A percentile compares a stretch with the other conserved stretches of the same genome.
These are phyloP conservation scores for Geophilus truncorum DNA, from an alignment of 2,888 invertebrate genomes.

Conservation along the genomic window DNA sequence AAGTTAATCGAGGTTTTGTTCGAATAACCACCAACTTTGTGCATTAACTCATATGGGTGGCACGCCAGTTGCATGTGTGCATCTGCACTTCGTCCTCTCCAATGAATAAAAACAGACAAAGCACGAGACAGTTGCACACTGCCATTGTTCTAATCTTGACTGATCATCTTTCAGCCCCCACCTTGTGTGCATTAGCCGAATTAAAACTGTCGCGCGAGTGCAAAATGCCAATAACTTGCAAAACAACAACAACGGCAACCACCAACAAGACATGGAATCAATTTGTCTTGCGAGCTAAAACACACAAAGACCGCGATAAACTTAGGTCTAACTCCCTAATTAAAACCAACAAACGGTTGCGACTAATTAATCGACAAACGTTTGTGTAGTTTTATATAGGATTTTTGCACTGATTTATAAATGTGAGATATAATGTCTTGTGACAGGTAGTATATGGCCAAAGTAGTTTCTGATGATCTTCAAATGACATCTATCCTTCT, in stretches of 20 bases:
- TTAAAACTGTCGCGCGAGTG: not conserved
- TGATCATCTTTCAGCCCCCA: not conserved
- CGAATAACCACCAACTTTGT: not conserved
- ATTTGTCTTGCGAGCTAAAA: not conserved
- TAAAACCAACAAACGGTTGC: not conserved
- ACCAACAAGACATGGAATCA: not conserved
- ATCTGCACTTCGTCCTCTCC: not conserved
- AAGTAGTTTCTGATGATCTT: too few species aligned
- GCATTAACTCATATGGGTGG: not conserved
- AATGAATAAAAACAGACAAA: not conserved
- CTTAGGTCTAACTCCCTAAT: not conserved
- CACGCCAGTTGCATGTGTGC: not conserved
- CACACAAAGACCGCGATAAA: not conserved
- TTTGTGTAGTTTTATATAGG: too few species aligned
- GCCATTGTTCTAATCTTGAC: not conserved
- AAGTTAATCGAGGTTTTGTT: not conserved
- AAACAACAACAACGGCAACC: not conserved
- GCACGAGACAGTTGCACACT: not conserved
- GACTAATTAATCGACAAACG: too few species aligned
- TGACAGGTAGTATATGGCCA: too few species aligned
- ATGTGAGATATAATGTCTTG: too few species aligned
- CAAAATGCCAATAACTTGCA: not conserved
- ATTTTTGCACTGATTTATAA: too few species aligned
- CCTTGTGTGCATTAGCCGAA: constrained; percentile 1
- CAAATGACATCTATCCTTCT: too few species aligned